Evolutionary conservation across 2,888 invertebrate genomes (phyloP).

Genomic region (Scaptodrosophila latifasciaeformis): DNA sequence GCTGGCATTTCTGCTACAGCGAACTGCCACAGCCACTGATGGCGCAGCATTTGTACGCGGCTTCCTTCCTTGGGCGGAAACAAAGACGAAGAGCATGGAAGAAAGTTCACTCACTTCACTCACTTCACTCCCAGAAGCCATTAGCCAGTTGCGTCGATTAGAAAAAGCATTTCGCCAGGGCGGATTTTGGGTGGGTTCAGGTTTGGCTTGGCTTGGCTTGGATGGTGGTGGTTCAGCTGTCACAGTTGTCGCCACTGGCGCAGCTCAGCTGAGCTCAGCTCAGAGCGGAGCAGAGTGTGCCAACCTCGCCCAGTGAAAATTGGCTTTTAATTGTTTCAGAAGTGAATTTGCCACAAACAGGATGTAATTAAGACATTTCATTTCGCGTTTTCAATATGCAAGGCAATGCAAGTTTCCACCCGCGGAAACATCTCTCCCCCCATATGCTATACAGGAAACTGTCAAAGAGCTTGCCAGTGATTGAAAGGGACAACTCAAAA

Average conservation of each 20-base stretch:
- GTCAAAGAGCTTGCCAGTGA: too few relatives aligned
- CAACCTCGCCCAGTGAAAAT: conserved; percentile 33
- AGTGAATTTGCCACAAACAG: conserved; percentile 59
- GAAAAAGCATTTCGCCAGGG: conserved; percentile 44
- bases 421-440: too few relatives aligned
- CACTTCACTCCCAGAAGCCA: neutral
- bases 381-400: conserved; percentile 26
- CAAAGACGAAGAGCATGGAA: conserved; percentile 35
- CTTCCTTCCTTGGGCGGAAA: conserved; percentile 39
- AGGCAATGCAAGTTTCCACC: too few relatives aligned
- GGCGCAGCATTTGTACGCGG: conserved; percentile 8
- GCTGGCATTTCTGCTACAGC: conserved; percentile 7
- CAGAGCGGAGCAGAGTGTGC: neutral
- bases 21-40: conserved; percentile 4
- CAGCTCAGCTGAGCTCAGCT: conserved; percentile 33
- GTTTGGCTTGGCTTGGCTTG: too few relatives aligned
- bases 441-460: too few relatives aligned
- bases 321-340: conserved; percentile 62
- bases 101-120: neutral
- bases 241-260: too few relatives aligned
- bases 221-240: too few relatives aligned
- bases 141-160: conserved; percentile 47
- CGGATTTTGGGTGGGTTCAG: too few relatives aligned
- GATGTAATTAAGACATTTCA: conserved; percentile 63
- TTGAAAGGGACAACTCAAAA: too few relatives aligned